Evolutionary conservation across 2,113 vertebrate genomes (phyloP), one percentile per base, ranked within the genome.

Genomic region (Ochotona princeps): DNA sequence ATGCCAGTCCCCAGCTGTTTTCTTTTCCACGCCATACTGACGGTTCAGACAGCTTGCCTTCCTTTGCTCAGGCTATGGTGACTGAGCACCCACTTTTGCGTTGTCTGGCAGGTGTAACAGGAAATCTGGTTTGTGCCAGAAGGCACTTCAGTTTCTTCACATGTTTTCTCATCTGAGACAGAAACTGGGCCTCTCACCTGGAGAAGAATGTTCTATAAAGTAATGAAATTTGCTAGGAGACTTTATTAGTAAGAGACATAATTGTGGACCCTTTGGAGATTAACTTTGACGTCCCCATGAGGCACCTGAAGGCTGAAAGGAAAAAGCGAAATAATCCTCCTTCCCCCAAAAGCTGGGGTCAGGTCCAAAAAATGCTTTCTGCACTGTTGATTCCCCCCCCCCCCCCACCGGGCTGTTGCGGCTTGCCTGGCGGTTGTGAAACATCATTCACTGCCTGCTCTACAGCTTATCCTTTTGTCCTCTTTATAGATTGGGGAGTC

Each of bases 401-500:
- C n/a, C n/a, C n/a, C n/a, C n/a, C n/a, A n/a, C n/a, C n/a, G n/a
- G n/a, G 91, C 70, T 95, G 96, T 90, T 90, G 89, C 83, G 92
- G 78, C 90, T 95, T 92, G 89, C 92, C 90, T 91, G 93, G 90
- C 51, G 84, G 28, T 91, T 83, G 54, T 86, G 90, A 95, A 95
- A 89, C 51, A 23, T 92, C 90, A 69, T 95, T 96, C 87, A 88
- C 67, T 12, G 69, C 82, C 12, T 60, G 81, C 92, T 85, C 91
- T 92, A 93, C 83, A 75, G 65, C 87, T 94, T 95, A 95, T 90
- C 72, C 94, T 95, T 96, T 96, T 94, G 95, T 97, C 67, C 87
- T 75, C 8, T 81, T 94, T 91, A 93, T 82, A 74, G 93, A 94
- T 81, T 89, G 69, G 73, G 54, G 65, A 91, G 54, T 86, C 6